Conservation (phyloP, 2,113 vertebrate genomes). For the Semicossyphus pulcher region DNA sequence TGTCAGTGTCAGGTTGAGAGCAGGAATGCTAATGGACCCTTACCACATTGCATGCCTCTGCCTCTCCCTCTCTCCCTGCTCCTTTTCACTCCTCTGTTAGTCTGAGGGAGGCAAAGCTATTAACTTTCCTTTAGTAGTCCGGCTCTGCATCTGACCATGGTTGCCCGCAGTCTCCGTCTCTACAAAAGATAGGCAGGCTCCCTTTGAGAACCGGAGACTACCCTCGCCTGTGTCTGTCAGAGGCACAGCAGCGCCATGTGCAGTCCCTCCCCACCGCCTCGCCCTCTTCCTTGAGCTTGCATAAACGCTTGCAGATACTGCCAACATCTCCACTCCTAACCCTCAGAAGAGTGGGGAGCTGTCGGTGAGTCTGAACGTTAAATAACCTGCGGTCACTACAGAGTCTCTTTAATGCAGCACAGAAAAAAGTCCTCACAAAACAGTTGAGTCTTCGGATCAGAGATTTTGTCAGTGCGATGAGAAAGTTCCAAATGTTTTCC, state of each 20-base stretch:
- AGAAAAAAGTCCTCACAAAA: constrained; percentile 9
- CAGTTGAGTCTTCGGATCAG: constrained; percentile 3
- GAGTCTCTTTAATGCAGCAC: constrained; percentile 9
- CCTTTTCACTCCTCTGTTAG: constrained; percentile 27
- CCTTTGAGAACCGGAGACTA: constrained; percentile 52
- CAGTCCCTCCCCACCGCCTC: constrained; percentile 48
- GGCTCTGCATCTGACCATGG: constrained; percentile 46
- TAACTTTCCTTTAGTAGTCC: constrained; percentile 54
- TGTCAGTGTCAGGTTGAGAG: constrained; percentile 73
- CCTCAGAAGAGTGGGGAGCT: constrained; percentile 48
- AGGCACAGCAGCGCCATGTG: constrained; percentile 36
- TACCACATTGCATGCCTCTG: constrained; percentile 34
- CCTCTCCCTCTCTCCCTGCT: constrained; percentile 24
- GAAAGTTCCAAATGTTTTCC: not conserved
- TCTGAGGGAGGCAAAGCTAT: constrained; percentile 61
- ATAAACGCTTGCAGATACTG: constrained; percentile 51
- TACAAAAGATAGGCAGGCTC: constrained; percentile 59
- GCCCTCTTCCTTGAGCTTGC: constrained; percentile 19
- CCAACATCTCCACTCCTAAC: constrained; percentile 51
- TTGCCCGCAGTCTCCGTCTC: constrained; percentile 49
- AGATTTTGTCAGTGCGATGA: not conserved
- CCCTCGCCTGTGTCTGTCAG: constrained; percentile 50
- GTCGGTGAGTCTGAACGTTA: constrained; percentile 32
- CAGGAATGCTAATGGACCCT: constrained; percentile 73
- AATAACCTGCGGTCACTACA: constrained; percentile 31